Evolutionary conservation across 1,140 invertebrate species (phyloP).

Genomic region (Andrena cerasifolii): DNA sequence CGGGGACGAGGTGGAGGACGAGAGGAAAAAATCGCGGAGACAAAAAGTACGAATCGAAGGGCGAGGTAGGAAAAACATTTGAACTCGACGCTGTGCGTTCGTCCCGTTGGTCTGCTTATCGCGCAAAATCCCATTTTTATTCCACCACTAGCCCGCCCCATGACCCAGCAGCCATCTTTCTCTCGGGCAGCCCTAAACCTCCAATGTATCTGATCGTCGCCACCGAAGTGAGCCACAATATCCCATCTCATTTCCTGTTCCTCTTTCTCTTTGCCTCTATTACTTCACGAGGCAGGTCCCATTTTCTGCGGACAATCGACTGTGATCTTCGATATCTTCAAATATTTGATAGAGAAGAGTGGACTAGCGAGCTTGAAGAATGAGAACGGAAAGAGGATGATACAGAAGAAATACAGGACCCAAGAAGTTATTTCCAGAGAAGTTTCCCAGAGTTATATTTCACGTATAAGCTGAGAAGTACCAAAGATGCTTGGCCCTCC

Average conservation of each 20-base stretch:
- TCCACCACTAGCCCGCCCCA: constrained; percentile 7
- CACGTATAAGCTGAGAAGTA: not conserved
- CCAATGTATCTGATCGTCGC: constrained; percentile 57
- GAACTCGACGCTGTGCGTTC: constrained; percentile 44
- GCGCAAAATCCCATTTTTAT: constrained; percentile 61
- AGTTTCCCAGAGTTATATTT: not conserved
- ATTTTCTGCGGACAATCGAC: not conserved
- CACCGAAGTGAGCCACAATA: constrained; percentile 51
- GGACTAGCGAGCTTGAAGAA: no score
- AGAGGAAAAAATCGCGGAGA: not conserved
- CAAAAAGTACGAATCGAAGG: constrained; percentile 15
- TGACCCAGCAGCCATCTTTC: constrained; percentile 22
- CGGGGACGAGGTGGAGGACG: constrained; percentile 45
- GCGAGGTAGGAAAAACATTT: constrained; percentile 25
- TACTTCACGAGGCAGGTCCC: constrained; percentile 8
- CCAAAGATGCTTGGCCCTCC: not conserved
- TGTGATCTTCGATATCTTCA: no score
- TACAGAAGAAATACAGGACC: not conserved
- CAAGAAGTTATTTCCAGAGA: not conserved
- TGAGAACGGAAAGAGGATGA: no score
- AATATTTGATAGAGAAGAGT: no score
- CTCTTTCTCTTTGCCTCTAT: constrained; percentile 34
- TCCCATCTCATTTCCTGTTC: constrained; percentile 50
- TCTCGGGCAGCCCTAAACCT: constrained; percentile 23
- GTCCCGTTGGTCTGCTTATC: constrained; percentile 58